Conservation (phyloP, 2,113 vertebrate species). For the Chauna torquata region DNA sequence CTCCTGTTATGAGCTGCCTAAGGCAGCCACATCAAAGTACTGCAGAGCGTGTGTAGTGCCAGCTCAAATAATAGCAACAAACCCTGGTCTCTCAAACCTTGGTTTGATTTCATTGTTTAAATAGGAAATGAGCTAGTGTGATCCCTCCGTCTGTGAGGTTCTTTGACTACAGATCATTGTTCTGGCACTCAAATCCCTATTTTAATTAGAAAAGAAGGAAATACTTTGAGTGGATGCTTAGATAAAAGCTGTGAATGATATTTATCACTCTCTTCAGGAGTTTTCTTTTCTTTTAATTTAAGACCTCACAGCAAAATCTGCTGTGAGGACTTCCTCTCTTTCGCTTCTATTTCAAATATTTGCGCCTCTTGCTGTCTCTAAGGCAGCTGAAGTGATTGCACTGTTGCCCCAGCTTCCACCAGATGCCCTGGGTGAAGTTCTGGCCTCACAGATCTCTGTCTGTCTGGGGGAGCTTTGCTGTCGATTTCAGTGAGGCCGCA, state of each 20-base stretch:
- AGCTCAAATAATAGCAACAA: slow-evolving; percentile 59
- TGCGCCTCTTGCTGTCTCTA: background rate
- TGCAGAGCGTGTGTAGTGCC: background rate
- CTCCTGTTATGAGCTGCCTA: slow-evolving; percentile 69
- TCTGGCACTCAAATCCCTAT: slow-evolving; percentile 57
- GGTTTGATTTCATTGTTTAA: slow-evolving; percentile 73
- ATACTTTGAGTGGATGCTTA: slow-evolving; percentile 59
- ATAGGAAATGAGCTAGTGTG: slow-evolving; percentile 69
- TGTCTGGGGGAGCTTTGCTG: background rate
- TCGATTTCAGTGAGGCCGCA: rapidly evolving
- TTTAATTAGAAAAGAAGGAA: slow-evolving; percentile 73
- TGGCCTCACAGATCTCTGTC: rapidly evolving
- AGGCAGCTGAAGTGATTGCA: background rate
- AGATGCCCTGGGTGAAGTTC: rapidly evolving
- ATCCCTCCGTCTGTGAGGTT: slow-evolving; percentile 47
- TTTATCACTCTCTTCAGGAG: slow-evolving; percentile 52
- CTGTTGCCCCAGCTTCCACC: background rate
- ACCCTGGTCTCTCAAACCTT: slow-evolving; percentile 44
- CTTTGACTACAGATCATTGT: slow-evolving; percentile 58
- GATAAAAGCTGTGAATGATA: slow-evolving; percentile 53
- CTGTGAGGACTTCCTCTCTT: background rate
- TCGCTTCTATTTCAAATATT: background rate
- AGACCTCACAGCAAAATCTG: background rate
- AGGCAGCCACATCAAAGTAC: slow-evolving; percentile 76
- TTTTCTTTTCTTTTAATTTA: slow-evolving; percentile 28